Conservation (phyloP, 2,113 vertebrate genomes). For the Oenanthe oenanthe region DNA sequence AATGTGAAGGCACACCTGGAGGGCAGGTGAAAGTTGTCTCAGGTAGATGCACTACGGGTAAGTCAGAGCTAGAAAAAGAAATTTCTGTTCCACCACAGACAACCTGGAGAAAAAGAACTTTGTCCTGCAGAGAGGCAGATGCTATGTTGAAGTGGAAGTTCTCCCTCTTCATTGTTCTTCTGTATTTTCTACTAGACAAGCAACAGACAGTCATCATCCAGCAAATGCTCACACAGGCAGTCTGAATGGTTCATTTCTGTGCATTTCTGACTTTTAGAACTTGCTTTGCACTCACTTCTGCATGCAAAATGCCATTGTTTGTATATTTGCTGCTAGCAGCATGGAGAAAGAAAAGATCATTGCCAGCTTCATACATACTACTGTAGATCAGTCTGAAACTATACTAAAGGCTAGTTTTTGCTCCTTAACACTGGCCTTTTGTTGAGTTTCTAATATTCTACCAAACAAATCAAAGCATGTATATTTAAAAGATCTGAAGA, state of each 20-base stretch:
- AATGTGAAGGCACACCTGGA: background rate
- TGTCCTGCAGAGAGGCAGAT: background rate
- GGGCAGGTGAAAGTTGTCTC: background rate
- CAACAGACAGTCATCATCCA: background rate
- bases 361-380: background rate
- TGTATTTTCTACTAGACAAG: background rate
- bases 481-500: background rate
- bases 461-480: background rate
- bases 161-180: background rate
- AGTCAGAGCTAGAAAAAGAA: background rate
- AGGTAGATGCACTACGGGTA: background rate
- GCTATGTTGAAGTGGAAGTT: background rate
- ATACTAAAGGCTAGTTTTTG: fast-evolving
- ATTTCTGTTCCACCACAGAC: background rate
- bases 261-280: background rate
- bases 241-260: background rate
- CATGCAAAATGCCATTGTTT: background rate
- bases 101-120: background rate
- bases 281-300: background rate
- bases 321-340: background rate
- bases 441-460: background rate
- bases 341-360: background rate
- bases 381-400: background rate
- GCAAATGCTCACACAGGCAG: background rate
- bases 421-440: background rate